Evolutionary conservation across 2,888 invertebrate genomes (phyloP).

Genomic region (Argyresthia goedartella): DNA sequence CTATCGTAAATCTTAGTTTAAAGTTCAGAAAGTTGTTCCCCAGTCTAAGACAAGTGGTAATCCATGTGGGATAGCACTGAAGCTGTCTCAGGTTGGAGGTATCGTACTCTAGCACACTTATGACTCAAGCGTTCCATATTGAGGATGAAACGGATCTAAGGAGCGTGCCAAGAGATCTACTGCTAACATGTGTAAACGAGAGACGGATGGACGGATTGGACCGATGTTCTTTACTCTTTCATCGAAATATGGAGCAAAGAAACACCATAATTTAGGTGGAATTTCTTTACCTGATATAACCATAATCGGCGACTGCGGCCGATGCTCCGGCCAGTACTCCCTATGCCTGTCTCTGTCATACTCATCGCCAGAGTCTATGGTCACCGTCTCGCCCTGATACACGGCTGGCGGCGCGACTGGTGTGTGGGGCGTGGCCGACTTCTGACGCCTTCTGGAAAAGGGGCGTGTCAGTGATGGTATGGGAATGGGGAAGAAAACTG

Average conservation of each 20-base stretch:
- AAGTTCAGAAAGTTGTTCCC: no score
- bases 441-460: slow-evolving; percentile 40
- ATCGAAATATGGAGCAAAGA: no score
- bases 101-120: slow-evolving; percentile 61
- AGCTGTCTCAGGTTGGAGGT: slow-evolving; percentile 54
- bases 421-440: slow-evolving; percentile 77
- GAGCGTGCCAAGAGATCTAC: slow-evolving; percentile 50
- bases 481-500: not conserved
- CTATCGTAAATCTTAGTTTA: no score
- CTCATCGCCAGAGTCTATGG: slow-evolving; percentile 57
- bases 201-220: no score
- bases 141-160: slow-evolving; percentile 65
- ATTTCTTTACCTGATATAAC: slow-evolving; percentile 43
- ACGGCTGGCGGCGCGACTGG: slow-evolving; percentile 71
- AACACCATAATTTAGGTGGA: no score
- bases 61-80: slow-evolving; percentile 20
- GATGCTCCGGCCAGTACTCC: slow-evolving; percentile 51
- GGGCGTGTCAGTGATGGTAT: not conserved
- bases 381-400: slow-evolving; percentile 57
- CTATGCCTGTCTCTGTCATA: slow-evolving; percentile 31
- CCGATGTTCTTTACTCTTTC: no score
- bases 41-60: slow-evolving; percentile 45
- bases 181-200: no score
- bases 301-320: slow-evolving; percentile 51
- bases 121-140: slow-evolving; percentile 68